Evolutionary conservation across 2,888 invertebrate species (phyloP), one percentile per base, ranked within the genome.

Genomic region (Beris morrisii): DNA sequence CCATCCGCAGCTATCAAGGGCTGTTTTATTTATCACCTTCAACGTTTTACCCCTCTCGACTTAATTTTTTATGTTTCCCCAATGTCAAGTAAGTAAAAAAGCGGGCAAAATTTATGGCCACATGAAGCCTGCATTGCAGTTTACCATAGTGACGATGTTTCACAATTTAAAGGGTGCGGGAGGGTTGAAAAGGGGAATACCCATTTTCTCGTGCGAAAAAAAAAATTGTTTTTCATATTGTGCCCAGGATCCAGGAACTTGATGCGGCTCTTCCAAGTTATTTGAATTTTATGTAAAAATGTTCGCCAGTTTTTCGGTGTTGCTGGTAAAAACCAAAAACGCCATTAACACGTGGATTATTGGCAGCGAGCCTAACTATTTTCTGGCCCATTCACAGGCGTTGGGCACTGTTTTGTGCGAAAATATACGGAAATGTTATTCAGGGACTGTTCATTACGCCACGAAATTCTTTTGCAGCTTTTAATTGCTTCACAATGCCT

Each of bases 201-300:
- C 5, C 4, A 38, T 38, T 38, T 38, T 38, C 38, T 38, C n/a
- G n/a, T n/a, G n/a, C n/a, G 38, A 38, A 38, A 7, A 38, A 38
- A 38, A 38, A 38, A 5, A 7, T 38, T 9, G 38, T 38, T 38
- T 7, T 38, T 38, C 38, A 38, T 9, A 38, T 38, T 38, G 38
- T 38, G 38, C 38, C 38, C 38, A 38, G 38, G 38, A 38, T 9
- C 38, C 38, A 38, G 38, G 38, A 38, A 38, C 9, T 38, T 38
- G 38, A 9, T 38, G 31, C 28, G 12, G 28, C 13, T 31, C 31
- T n/a, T 54, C 38, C 13, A 56, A 56, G 64, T 67, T 67, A 67
- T 67, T 67, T 64, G 67, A 67, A 64, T 67, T 67, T 67, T 67
- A 67, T 67, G 67, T 67, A 67, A 67, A 67, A 67, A 67, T 64